Base-by-base conservation (phyloP, 2,888 invertebrate species). In the Mystacides longicornis region DNA sequence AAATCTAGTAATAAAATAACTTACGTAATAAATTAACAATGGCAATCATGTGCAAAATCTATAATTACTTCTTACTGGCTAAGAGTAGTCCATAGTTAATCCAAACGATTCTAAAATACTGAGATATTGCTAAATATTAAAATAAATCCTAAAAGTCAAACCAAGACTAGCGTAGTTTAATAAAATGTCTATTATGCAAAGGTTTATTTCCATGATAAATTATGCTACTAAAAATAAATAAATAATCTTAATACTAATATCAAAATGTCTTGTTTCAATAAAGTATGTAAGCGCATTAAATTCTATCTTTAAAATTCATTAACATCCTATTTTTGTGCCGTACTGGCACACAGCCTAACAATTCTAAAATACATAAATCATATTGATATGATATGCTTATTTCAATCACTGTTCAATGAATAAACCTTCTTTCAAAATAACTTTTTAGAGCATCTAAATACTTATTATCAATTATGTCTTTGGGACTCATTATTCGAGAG, bases 361-460 rank as follows among this genome's bases (percentile, higher is more conserved):
- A 19, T 21, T 27, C 23, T 43, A 49, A 55, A 23, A 37, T 49
- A 20, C 49, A 20, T 47, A 42, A 22, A 51, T 43, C 48, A 51
- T 23, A 50, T 21, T 46, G 51, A 37, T 47, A 20, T 54, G 23
- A 20, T 48, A 22, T 49, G 33, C 50, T 14, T 53, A 49, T 46
- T 53, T 48, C 20, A 23, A 43, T 43, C 45, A 27, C 46, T 27
- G 20, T 58, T 56, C 51, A 62, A 47, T 63, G 59, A 58, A 62
- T 63, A 42, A 66, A 66, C 52, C 68, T 68, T n/a, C 67, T 64
- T 58, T 64, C 67, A 59, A 70, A 70, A 57, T 70, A 68, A 55
- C 68, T 67, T 51, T 66, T 64, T n/a, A 71, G 59, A 33, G 69
- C 65, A 33, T 68, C 66, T 23, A 72, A 62, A 45, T 71, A 64